Evolutionary conservation across 2,113 vertebrate species (phyloP), one percentile per base, ranked within the genome.

Genomic region (Corydoras sp.): DNA sequence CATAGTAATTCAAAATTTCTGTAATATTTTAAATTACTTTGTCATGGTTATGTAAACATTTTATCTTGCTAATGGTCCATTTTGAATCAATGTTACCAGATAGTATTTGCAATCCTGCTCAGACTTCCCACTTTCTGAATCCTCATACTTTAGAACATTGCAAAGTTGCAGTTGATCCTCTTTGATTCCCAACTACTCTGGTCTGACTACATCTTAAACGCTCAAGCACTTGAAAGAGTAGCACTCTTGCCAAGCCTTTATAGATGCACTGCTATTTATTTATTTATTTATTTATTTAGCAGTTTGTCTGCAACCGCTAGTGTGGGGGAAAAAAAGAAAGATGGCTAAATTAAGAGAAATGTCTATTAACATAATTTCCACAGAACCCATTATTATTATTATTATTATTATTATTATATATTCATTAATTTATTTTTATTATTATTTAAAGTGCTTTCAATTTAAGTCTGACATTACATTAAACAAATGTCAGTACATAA

Each of bases 171-270:
- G 80, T 79, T 83, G 83, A 87, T 83, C 83, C 76, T 54, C 72
- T 83, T 79, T 81, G 83, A 78, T 86, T 86, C 85, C 76, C 69
- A 79, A 83, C 83, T 86, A 85, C 86, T 84, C 84, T 76, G 82
- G 83, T 83, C 72, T 64, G 81, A 72, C 83, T 76, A 55, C 77
- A 43, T 76, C 80, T 77, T 84, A 85, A 86, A 84, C 83, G 81
- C 81, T 81, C 78, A 81, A 85, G 83, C 83, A 81, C 78, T 82
- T 65, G 69, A 75, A 75, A 73, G 78, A 81, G 82, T 80, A 58
- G 74, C 78, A 79, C 81, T 83, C 82, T 83, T 83, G 81, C 83
- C 79, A 67, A 75, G 76, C 75, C 80, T 79, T 82, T 82, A 80
- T 75, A 62, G 61, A 78, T 81, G 80, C 81, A 51, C 73, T 69